Conservation (phyloP, 2,113 vertebrate genomes). For the Heloderma charlesbogerti region DNA sequence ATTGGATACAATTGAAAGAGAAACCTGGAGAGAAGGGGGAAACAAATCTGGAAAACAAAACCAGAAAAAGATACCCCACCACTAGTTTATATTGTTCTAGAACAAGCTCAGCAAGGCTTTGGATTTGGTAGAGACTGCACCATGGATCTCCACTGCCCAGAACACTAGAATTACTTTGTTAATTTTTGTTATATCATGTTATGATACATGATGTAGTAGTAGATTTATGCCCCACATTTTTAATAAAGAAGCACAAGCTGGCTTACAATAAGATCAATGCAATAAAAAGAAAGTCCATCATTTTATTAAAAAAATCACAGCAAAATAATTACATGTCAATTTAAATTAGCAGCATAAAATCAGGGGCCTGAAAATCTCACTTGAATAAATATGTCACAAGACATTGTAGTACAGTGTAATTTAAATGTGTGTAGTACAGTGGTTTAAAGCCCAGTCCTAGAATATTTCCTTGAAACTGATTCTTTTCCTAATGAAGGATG, state of each 20-base stretch:
- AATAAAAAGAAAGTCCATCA: neutral
- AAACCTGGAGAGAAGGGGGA: no score
- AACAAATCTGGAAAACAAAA: no score
- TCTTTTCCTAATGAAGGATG: neutral
- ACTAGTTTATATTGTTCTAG: no score
- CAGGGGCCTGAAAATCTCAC: no score
- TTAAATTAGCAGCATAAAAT: no score
- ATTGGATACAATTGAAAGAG: no score
- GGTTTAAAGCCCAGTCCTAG: neutral
- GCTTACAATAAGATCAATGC: neutral
- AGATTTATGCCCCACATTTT: neutral
- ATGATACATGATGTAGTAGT: neutral
- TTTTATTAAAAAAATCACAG: neutral
- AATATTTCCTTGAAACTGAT: neutral
- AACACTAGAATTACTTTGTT: neutral
- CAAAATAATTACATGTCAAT: neutral
- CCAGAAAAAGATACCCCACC: no score
- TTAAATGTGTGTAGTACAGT: no score
- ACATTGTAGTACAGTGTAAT: neutral
- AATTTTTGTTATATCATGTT: neutral
- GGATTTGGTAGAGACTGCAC: neutral
- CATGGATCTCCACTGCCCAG: neutral
- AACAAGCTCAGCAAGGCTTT: no score
- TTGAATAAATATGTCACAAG: neutral
- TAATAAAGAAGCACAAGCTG: neutral